Evolutionary conservation across 2,113 vertebrate species (phyloP).

Genomic region (Procapra przewalskii): DNA sequence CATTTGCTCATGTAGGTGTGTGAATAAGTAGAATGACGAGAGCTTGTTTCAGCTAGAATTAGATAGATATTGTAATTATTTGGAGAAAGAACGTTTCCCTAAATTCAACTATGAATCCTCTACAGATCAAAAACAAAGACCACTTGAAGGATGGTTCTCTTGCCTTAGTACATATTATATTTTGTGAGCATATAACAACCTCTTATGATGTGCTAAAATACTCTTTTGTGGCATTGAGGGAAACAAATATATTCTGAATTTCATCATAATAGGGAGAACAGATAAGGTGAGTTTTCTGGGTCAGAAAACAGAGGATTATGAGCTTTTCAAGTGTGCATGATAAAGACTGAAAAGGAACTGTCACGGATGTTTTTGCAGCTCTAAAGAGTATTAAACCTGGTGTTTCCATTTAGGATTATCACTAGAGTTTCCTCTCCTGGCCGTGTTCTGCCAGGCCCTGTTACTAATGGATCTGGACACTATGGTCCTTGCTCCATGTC

Average conservation of each 20-base stretch:
- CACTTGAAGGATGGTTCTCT: background rate
- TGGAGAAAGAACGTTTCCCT: background rate
- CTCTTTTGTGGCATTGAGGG: background rate
- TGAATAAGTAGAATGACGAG: conserved; percentile 61
- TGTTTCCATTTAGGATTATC: background rate
- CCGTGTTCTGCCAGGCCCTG: background rate
- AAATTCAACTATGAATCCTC: conserved; percentile 15
- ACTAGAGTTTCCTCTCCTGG: background rate
- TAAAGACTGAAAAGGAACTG: background rate
- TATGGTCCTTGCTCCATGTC: background rate
- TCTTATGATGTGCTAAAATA: background rate
- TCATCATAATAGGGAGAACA: background rate
- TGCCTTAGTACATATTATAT: background rate
- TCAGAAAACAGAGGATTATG: background rate
- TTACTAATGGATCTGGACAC: background rate
- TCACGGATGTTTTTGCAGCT: background rate
- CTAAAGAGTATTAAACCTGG: background rate
- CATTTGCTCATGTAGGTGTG: conserved; percentile 60
- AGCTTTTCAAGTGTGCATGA: background rate
- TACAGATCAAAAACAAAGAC: conserved; percentile 2
- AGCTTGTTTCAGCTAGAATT: conserved; percentile 48
- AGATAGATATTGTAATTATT: conserved; percentile 39
- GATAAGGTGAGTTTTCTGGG: background rate
- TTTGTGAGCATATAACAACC: background rate
- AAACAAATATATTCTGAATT: conserved; percentile 19